Evolutionary conservation across 2,797 vertebrate genomes (phyloP), one percentile per base, ranked within the genome.

Genomic region (Cynodonichthys magdalenae): DNA sequence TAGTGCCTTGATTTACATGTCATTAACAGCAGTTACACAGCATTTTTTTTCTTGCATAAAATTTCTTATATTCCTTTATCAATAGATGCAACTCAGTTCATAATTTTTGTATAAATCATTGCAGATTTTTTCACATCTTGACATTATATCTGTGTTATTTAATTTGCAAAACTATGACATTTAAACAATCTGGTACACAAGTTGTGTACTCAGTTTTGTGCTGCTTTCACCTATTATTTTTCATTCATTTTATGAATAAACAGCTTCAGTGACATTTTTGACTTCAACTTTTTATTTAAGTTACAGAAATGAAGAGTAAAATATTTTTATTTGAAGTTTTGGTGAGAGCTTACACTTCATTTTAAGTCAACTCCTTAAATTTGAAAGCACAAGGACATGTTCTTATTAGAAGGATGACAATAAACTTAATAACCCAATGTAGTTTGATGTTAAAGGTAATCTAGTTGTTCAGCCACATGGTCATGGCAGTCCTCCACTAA

Each of bases 391-490:
- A 47, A 53, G 44, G 24, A 24, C 24, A 24, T 24, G 24, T 62
- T 59, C 59, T 77, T 71, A 15, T 27, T 36, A 36, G 71, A 78
- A 64, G 59, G 41, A 53, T 73, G 34, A 24, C 59, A 66, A 62
- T 57, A 77, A 71, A 79, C 57, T 61, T 36, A 66, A 88, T 83
- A 85, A 79, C 74, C 77, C 54, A 72, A 51, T 45, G 77, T 69
- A 72, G 62, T 79, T 81, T 79, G 63, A 74, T 50, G 62, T 76
- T 36, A 73, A 69, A 72, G 63, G 71, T 56, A 85, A 80, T 81
- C 69, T 66, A 70, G 68, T 85, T 65, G 71, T 80, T 71, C 74
- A 79, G 69, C 74, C 61, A 74, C 76, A 82, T 75, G 63, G 82
- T 84, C 75, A 77, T 66, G 53, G 66, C 42, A 61, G 50, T 50